phyloP scores from a whole-genome alignment of 2,797 vertebrate species.

The Australoheros facetus region DNA sequence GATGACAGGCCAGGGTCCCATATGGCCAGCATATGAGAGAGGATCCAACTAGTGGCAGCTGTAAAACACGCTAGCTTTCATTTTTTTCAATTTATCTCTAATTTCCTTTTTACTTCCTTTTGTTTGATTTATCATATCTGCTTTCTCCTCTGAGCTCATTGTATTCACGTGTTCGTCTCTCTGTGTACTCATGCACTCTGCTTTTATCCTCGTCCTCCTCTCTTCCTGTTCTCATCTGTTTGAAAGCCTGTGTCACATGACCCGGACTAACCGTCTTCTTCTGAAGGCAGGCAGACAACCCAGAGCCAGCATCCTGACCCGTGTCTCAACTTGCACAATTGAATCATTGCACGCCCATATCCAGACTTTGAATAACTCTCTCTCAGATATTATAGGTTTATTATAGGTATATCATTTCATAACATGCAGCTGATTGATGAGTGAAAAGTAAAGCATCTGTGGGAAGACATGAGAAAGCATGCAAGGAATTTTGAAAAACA shows the following conservation, averaged over 20 bases:
- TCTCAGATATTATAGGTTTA: constrained; percentile 23
- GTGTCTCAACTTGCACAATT: constrained; percentile 50
- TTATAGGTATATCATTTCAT: neutral
- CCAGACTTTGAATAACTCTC: constrained; percentile 25
- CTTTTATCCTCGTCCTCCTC: constrained; percentile 42
- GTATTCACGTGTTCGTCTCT: constrained; percentile 25
- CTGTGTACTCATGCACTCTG: constrained; percentile 44
- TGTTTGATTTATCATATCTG: constrained; percentile 28
- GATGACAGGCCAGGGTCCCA: constrained; percentile 59
- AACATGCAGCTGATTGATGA: constrained; percentile 7
- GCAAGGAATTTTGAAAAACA: constrained; percentile 26
- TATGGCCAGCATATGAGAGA: constrained; percentile 58
- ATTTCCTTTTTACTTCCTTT: constrained; percentile 19
- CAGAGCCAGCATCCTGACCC: constrained; percentile 47
- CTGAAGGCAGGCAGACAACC: constrained; percentile 50
- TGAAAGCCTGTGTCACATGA: constrained; percentile 68
- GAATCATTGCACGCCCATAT: constrained; percentile 25
- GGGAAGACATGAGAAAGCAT: constrained; percentile 33
- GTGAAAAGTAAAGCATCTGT: neutral
- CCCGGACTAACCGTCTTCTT: constrained; percentile 49
- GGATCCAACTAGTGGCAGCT: constrained; percentile 68
- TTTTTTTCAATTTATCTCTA: neutral
- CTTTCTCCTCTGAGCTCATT: constrained; percentile 35
- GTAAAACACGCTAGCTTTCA: constrained; percentile 47
- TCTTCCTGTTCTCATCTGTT: constrained; percentile 51